A percentile compares a stretch with the other conserved stretches of the same genome.
Conservation (phyloP, 23 tunicate genomes). For the Oikopleura dioica region DNA sequence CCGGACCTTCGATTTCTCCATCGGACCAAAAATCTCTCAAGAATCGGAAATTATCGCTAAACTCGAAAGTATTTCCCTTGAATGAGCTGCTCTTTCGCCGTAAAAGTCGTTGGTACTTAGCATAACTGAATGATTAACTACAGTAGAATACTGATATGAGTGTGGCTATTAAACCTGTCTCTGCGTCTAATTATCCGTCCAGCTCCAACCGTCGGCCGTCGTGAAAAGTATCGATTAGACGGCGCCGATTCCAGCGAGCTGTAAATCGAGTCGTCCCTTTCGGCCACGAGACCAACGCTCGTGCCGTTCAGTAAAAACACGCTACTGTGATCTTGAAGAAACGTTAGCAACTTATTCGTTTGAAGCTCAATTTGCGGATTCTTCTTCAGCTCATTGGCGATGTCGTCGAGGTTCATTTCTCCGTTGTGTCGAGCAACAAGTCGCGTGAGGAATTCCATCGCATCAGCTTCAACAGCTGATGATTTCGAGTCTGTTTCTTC, state of each 20-base stretch:
- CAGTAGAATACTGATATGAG: too few species aligned
- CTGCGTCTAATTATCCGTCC: neutral
- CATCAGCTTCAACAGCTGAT: neutral
- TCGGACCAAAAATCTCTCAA: neutral
- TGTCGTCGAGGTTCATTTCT: neutral
- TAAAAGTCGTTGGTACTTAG: too few species aligned
- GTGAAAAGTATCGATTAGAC: neutral
- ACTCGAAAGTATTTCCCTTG: neutral
- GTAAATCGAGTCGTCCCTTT: neutral
- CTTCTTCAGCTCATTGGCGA: neutral
- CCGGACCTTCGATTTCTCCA: neutral
- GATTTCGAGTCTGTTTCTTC: constrained; percentile 10
- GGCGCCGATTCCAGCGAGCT: neutral
- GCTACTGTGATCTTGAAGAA: constrained; percentile 1
- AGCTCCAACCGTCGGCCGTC: neutral
- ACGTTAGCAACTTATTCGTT: neutral
- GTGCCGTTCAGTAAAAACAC: neutral
- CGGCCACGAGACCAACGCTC: neutral
- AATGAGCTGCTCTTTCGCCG: neutral
- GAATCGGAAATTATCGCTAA: neutral
- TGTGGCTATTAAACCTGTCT: too few species aligned
- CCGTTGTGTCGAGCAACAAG: neutral
- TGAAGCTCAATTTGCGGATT: constrained; percentile 8
- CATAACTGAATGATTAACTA: too few species aligned
- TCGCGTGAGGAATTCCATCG: neutral